Percentiles rank a stretch among this genome's conserved stretches.
Evolutionary conservation across 2,888 invertebrate genomes (phyloP).

Genomic region (Myopa testacea): DNA sequence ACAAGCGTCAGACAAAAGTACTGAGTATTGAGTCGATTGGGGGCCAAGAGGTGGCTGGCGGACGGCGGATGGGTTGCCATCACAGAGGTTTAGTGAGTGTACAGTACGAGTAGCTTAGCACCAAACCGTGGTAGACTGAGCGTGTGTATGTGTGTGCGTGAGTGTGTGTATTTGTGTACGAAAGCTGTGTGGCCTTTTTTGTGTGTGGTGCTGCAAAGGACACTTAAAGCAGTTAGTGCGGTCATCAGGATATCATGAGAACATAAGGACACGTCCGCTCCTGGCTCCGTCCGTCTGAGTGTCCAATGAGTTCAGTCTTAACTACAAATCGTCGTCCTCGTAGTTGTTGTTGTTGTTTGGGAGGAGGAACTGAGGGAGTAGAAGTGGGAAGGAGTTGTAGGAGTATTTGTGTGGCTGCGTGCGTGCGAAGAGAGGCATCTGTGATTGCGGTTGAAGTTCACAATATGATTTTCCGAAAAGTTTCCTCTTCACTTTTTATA

Average conservation of each 20-base stretch:
- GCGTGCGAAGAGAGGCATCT: neutral
- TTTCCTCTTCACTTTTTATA: too few species aligned
- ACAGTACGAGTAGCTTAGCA: constrained; percentile 18
- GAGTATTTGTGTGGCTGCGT: neutral
- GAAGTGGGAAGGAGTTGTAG: neutral
- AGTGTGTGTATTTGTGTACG: constrained; percentile 17
- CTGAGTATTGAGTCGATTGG: constrained; percentile 2
- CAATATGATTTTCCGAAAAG: neutral
- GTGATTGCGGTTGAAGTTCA: neutral
- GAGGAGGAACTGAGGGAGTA: neutral
- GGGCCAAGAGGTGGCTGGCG: neutral
- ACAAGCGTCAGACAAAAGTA: constrained; percentile 61
- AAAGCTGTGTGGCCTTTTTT: neutral
- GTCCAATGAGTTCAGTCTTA: constrained; percentile 22
- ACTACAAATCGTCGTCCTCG: constrained; percentile 20
- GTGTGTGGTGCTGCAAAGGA: constrained; percentile 10
- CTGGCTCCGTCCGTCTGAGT: neutral
- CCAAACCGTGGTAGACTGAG: constrained; percentile 1
- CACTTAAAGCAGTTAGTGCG: constrained; percentile 39
- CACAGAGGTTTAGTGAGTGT: constrained; percentile 10
- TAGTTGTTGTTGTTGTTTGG: neutral
- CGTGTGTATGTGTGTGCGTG: constrained; percentile 13
- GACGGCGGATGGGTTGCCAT: neutral
- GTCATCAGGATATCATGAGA: constrained; percentile 42
- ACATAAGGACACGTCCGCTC: constrained; percentile 37